Conservation (phyloP, 2,797 vertebrate genomes). For the Pitangus sulphuratus region DNA sequence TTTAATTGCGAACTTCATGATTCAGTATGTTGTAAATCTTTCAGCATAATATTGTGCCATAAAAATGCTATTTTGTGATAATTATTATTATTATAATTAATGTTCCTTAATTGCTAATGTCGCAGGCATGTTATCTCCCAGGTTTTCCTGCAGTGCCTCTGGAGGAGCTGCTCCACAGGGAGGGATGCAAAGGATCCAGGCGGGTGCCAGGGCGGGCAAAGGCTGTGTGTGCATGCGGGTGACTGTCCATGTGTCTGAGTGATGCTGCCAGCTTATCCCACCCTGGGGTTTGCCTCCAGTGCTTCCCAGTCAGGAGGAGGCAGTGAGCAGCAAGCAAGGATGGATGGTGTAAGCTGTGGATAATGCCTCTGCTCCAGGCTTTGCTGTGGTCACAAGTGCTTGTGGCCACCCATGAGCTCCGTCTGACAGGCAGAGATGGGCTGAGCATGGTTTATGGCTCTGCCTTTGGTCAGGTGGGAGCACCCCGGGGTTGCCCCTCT, state of each 20-base stretch:
- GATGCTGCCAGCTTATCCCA: neutral
- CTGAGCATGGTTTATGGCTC: neutral
- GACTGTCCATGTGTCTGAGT: fast-evolving
- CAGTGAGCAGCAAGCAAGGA: neutral
- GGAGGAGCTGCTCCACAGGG: neutral
- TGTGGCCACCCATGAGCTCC: fast-evolving
- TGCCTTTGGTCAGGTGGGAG: neutral
- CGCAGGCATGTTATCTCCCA: slow-evolving; percentile 56
- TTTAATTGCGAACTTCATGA: slow-evolving; percentile 71
- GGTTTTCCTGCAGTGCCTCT: slow-evolving; percentile 20
- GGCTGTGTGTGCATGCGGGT: neutral
- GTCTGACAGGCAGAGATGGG: neutral
- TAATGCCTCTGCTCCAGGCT: neutral
- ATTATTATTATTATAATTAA: slow-evolving; percentile 77
- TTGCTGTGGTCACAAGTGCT: neutral
- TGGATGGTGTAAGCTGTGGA: neutral
- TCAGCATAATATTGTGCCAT: slow-evolving; percentile 75
- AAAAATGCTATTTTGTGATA: slow-evolving; percentile 76
- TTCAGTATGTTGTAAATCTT: slow-evolving; percentile 72
- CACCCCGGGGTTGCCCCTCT: fast-evolving
- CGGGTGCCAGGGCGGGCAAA: fast-evolving
- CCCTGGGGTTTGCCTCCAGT: fast-evolving
- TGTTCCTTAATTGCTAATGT: slow-evolving; percentile 70
- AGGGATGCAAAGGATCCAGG: neutral
- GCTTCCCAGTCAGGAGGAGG: neutral